Conservation (phyloP, 2,797 vertebrate species). For the Tokudaia tokunoshimensis region DNA sequence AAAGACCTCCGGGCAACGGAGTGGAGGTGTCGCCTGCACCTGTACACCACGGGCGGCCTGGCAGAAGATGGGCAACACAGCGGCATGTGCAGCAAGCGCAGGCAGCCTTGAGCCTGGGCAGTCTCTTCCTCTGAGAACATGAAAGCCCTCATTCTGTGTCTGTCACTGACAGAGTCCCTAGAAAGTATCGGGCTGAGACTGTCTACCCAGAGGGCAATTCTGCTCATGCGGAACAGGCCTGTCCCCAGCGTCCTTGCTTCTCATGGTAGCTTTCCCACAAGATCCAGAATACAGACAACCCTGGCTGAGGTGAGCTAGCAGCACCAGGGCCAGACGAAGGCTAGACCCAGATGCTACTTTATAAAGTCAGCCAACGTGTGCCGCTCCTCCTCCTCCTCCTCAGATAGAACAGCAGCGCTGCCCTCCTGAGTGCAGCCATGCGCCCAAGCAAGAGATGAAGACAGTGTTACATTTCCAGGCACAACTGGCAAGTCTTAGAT, state of each 20-base stretch:
- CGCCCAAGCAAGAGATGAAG: background rate
- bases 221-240: background rate
- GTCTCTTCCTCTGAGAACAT: background rate
- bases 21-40: background rate
- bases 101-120: background rate
- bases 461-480: background rate
- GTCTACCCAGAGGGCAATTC: background rate
- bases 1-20: background rate
- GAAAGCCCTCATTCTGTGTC: background rate
- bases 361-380: background rate
- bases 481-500: background rate
- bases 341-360: background rate
- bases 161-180: background rate
- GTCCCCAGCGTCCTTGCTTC: accelerated
- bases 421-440: background rate
- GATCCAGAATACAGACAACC: background rate
- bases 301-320: background rate
- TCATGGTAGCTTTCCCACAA: background rate
- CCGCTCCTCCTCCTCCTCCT: too few species aligned
- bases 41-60: background rate
- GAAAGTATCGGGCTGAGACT: background rate
- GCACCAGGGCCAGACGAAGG: background rate
- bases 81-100: background rate
- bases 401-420: background rate
- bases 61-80: background rate